Percentiles rank a stretch among this genome's conserved stretches.
Conservation (phyloP, 2,797 vertebrate genomes). For the Rhinatrema bivittatum region DNA sequence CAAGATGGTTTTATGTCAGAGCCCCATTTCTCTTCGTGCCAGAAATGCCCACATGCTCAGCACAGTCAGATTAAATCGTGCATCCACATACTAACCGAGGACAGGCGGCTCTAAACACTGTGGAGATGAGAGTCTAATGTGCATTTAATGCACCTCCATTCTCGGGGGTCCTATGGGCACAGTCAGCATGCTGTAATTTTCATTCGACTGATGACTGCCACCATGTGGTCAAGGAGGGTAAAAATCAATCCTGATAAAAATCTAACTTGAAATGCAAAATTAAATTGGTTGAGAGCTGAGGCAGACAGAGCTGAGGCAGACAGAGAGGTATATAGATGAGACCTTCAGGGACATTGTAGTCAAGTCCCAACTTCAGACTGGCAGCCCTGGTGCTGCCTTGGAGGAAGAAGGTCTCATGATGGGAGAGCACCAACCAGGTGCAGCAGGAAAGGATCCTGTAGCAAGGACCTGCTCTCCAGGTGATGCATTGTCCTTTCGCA, state of each 20-base stretch:
- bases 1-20: background rate
- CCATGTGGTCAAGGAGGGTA: slow-evolving; percentile 45
- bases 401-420: too few relatives aligned
- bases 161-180: background rate
- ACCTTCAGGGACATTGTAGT: too few relatives aligned
- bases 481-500: too few relatives aligned
- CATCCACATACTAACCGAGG: slow-evolving; percentile 6
- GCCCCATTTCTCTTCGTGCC: background rate
- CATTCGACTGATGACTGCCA: slow-evolving; percentile 47
- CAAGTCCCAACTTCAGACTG: too few relatives aligned
- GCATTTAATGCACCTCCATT: background rate
- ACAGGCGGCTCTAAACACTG: slow-evolving; percentile 5
- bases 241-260: background rate
- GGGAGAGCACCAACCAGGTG: too few relatives aligned
- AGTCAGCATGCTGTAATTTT: background rate
- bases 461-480: too few relatives aligned
- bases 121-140: background rate
- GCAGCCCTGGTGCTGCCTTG: too few relatives aligned
- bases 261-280: background rate
- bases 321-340: too few relatives aligned
- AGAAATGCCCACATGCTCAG: background rate
- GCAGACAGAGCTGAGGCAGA: too few relatives aligned
- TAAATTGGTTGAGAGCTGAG: background rate
- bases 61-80: slow-evolving; percentile 9
- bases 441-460: too few relatives aligned